Percentiles rank a stretch among this genome's conserved stretches.
Conservation (phyloP, 2,797 vertebrate genomes). For the Crenichthys baileyi region DNA sequence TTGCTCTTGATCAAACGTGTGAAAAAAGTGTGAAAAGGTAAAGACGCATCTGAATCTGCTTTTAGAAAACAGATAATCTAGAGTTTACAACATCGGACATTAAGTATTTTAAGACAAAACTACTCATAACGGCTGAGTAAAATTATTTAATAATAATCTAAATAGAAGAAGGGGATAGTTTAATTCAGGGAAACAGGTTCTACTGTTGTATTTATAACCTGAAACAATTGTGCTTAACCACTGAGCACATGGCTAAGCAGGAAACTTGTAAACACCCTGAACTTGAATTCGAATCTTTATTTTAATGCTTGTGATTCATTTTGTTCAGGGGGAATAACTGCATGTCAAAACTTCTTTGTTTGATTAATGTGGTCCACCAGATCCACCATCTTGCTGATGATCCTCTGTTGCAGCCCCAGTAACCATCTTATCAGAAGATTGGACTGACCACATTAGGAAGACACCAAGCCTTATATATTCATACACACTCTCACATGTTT, state of each 20-base stretch:
- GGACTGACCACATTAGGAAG: neutral
- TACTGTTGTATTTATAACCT: neutral
- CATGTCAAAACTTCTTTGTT: no score
- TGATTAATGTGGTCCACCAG: no score
- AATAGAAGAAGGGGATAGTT: neutral
- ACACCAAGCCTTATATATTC: neutral
- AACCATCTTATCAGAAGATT: no score
- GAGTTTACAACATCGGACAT: neutral
- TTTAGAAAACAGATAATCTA: neutral
- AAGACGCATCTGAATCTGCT: neutral
- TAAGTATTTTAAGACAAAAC: neutral
- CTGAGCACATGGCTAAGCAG: no score
- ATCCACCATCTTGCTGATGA: no score
- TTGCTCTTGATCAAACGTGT: neutral
- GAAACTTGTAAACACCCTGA: no score
- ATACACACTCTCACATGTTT: neutral
- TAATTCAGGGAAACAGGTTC: no score
- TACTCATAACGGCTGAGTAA: neutral
- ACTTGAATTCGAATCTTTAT: no score
- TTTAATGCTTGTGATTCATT: no score
- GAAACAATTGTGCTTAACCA: no score
- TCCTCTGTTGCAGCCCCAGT: no score
- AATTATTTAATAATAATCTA: neutral
- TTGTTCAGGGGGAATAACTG: no score
- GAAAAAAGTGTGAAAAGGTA: neutral